Percentiles rank a stretch among this genome's conserved stretches.
Evolutionary conservation across 2,888 invertebrate genomes (phyloP).

Genomic region (Sericinus montela): DNA sequence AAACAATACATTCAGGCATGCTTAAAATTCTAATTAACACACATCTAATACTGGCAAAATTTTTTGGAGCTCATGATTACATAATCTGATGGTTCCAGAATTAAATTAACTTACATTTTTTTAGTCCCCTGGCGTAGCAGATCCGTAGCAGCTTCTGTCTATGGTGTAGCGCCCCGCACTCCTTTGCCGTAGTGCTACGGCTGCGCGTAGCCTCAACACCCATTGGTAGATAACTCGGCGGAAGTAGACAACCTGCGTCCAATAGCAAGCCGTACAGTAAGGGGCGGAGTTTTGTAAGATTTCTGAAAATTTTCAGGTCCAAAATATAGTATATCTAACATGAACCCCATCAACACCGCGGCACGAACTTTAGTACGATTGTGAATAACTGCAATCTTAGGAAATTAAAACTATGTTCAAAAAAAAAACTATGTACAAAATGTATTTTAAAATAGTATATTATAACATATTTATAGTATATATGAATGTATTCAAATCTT

Average conservation of each 20-base stretch:
- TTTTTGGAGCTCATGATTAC: conserved; percentile 16
- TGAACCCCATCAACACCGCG: conserved; percentile 47
- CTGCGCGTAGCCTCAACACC: conserved; percentile 63
- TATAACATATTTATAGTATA: no score
- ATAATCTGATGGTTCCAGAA: conserved; percentile 20
- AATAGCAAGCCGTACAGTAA: conserved; percentile 59
- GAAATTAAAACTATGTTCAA: no score
- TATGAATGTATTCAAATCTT: no score
- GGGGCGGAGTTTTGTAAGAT: conserved; percentile 62
- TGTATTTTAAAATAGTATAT: no score
- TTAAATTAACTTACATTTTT: conserved; percentile 60
- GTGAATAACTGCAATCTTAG: neutral
- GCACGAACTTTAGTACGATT: conserved; percentile 33
- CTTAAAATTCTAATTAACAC: no score
- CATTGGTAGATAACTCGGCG: conserved; percentile 59
- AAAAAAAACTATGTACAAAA: no score
- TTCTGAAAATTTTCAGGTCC: conserved; percentile 73
- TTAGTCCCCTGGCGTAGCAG: conserved; percentile 67
- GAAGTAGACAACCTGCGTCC: conserved; percentile 54
- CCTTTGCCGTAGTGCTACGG: conserved; percentile 56
- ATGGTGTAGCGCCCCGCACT: conserved; percentile 65
- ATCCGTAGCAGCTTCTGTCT: conserved; percentile 69
- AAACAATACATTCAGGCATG: no score
- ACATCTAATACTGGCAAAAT: neutral
- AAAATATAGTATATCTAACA: conserved; percentile 48